Evolutionary conservation across 2,888 invertebrate species (phyloP).

Genomic region (Agrilus biguttatus): DNA sequence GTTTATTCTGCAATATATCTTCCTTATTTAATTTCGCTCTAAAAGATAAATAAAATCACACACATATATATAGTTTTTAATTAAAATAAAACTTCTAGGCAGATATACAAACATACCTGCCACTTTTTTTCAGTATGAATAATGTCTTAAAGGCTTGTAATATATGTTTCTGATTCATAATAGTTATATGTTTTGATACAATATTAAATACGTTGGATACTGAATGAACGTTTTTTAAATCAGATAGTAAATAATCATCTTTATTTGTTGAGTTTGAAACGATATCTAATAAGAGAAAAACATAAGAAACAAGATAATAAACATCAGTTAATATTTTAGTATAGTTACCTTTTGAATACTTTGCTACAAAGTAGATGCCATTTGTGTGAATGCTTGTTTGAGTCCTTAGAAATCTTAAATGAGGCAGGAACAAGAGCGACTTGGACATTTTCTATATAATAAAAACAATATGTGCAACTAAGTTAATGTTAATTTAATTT

Average conservation of each 20-base stretch:
- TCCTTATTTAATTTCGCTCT: conserved; percentile 28
- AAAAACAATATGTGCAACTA: neutral
- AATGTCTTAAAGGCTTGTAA: conserved; percentile 40
- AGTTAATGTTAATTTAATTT: conserved; percentile 5
- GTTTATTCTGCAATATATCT: conserved; percentile 36
- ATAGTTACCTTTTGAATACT: too few relatives aligned
- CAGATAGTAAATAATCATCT: conserved; percentile 32
- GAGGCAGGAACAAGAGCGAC: neutral
- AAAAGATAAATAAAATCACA: conserved; percentile 5
- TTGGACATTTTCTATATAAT: neutral
- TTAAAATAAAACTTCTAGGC: too few relatives aligned
- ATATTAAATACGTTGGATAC: conserved; percentile 33
- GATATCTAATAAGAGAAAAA: too few relatives aligned
- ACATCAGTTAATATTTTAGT: too few relatives aligned
- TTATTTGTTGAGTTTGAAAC: too few relatives aligned
- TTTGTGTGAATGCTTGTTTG: neutral
- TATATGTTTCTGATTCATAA: conserved; percentile 40
- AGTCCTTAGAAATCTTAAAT: neutral
- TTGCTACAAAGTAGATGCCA: too few relatives aligned
- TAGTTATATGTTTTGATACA: conserved; percentile 29
- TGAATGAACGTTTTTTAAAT: conserved; percentile 32
- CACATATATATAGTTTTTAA: neutral
- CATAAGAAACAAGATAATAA: too few relatives aligned
- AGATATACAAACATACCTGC: conserved; percentile 23
- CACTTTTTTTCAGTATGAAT: conserved; percentile 39